Base-by-base conservation (phyloP, 2,888 invertebrate species). In the Protodeltote pygarga region DNA sequence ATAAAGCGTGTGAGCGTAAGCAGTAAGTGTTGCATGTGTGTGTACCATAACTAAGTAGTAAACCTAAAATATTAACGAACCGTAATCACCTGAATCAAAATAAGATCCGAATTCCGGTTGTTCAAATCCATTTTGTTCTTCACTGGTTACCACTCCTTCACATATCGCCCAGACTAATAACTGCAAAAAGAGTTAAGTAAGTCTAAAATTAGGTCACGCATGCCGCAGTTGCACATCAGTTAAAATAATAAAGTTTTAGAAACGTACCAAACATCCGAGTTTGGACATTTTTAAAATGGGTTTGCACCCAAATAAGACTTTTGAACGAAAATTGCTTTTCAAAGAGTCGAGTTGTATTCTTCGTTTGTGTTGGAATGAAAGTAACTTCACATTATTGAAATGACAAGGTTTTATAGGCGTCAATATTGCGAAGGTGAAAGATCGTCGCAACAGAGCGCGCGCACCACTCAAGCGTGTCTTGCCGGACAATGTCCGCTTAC, bases 91-190 rank as follows among this genome's bases (percentile, higher is more conserved):
- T 37, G 88, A 79, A 37, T 86, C 80, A 58, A 93, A 93, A 69
- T 94, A 85, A n/a, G 92, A 83, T 5, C 88, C 85, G 71, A 93
- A 94, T 77, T 94, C 93, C 72, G 93, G 92, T 53, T 90, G 85
- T 14, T 93, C 92, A 67, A 92, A 93, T 62, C 91, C 93, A 61
- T 80, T 79, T 53, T 84, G 79, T 60, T 83, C 83, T 64, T 85
- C 83, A 61, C 67, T 77, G 49, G 81, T 71, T 60, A 81, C 65
- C 61, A 87, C 85, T 76, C 80, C 85, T 60, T 83, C 83, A 79
- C 83, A 85, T 74, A 87, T 75, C 74, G 88, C 79, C 84, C 81
- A 87, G 71, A 89, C 70, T 65, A 92, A 73, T 65, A 92, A 84
- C 89, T 89, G 88, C 40, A 89, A 92, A 81, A 58, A 47, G 48